These are phyloP conservation scores for Dicerorhinus sumatrensis DNA, from an alignment of 2,113 vertebrate species.

Conservation along the genomic window DNA sequence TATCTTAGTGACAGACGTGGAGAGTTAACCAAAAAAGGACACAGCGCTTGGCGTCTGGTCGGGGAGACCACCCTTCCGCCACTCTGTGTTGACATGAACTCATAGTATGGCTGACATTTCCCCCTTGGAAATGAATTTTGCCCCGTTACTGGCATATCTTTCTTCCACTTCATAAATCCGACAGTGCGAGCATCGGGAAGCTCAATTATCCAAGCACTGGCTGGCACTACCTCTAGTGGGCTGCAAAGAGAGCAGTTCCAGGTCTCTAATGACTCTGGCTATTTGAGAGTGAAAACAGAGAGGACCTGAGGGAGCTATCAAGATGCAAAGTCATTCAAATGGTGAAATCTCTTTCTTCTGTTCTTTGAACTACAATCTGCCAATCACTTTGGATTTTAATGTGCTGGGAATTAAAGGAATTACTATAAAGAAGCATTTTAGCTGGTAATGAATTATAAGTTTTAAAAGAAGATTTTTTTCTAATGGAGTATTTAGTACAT, in stretches of 20 bases:
- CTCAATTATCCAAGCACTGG: neutral
- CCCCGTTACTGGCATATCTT: neutral
- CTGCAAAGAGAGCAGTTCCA: neutral
- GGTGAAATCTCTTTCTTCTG: neutral
- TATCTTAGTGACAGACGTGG: neutral
- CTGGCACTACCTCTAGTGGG: neutral
- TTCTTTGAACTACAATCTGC: neutral
- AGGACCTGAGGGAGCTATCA: neutral
- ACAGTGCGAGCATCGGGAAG: neutral
- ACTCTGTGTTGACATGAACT: neutral
- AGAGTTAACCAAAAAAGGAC: slow-evolving; percentile 6
- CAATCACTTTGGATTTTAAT: slow-evolving; percentile 6
- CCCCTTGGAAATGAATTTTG: slow-evolving; percentile 35
- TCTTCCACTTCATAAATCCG: neutral
- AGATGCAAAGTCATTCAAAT: neutral
- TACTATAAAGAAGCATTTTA: neutral
- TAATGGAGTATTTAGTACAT: neutral
- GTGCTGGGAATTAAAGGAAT: neutral
- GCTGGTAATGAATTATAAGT: neutral
- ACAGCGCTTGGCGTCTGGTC: neutral
- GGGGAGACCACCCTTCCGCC: neutral
- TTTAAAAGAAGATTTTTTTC: neutral
- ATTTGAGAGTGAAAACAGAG: neutral
- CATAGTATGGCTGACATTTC: neutral
- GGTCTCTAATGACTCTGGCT: neutral